These are phyloP conservation scores for Diachasma alloeum DNA, from an alignment of 1,140 invertebrate genomes.

Conservation along the genomic window DNA sequence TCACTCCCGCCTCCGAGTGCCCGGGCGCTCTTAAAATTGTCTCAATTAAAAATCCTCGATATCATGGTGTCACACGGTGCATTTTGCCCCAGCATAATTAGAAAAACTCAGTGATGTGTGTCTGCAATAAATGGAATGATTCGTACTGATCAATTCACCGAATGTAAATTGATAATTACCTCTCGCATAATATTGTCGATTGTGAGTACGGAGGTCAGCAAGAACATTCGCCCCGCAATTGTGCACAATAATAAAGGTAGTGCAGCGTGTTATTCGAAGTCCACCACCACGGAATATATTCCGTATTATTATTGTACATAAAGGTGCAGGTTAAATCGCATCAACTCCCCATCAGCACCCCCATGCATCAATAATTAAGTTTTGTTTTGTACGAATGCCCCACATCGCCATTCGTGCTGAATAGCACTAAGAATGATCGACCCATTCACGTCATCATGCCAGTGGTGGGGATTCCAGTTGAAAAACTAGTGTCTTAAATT, in stretches of 20 bases:
- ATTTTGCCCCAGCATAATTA: too few species aligned
- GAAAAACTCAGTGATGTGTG: too few species aligned
- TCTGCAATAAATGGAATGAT: too few species aligned
- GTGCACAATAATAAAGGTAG: background rate
- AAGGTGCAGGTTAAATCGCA: constrained; percentile 7
- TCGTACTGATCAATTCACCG: background rate
- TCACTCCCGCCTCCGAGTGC: too few species aligned
- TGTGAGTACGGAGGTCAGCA: background rate
- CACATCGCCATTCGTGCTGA: background rate
- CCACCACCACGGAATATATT: background rate
- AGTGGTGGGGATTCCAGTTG: background rate
- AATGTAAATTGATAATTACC: background rate
- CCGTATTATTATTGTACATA: background rate
- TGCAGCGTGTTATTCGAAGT: background rate
- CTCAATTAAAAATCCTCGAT: too few species aligned
- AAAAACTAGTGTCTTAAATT: too few species aligned
- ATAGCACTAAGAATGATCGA: too few species aligned
- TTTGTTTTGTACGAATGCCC: constrained; percentile 11
- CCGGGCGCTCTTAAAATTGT: too few species aligned
- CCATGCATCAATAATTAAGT: constrained; percentile 29
- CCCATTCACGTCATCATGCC: too few species aligned
- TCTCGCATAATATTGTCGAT: background rate
- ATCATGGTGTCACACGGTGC: too few species aligned
- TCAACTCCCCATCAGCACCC: background rate
- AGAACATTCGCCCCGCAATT: background rate